Evolutionary conservation across 2,888 invertebrate genomes (phyloP).

Genomic region (Dicranocentrus wangi): DNA sequence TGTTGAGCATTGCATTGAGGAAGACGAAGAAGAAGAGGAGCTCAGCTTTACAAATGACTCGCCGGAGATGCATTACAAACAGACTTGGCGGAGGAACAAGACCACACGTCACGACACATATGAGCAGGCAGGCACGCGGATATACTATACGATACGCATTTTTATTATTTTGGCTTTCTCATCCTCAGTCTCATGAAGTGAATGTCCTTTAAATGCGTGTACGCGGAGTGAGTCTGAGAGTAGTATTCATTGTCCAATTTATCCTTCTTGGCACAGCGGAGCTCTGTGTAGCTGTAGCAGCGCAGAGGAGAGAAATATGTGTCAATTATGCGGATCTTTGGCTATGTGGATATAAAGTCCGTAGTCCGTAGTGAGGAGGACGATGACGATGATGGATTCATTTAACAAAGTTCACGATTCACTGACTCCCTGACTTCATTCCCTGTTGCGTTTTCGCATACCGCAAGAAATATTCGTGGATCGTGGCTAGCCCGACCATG

Average conservation of each 20-base stretch:
- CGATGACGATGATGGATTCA: slow-evolving; percentile 58
- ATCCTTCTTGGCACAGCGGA: slow-evolving; percentile 17
- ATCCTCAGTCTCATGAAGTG: slow-evolving; percentile 24
- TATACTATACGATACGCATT: slow-evolving; percentile 10
- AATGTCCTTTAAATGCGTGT: slow-evolving; percentile 52
- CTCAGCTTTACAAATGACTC: slow-evolving; percentile 57
- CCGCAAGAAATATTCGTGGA: too few species aligned
- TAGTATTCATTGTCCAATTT: slow-evolving; percentile 31
- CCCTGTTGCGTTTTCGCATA: too few species aligned
- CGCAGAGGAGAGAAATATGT: slow-evolving; percentile 35
- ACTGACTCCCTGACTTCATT: slow-evolving; percentile 38
- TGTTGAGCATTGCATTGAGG: too few species aligned
- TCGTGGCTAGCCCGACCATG: too few species aligned
- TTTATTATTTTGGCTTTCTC: slow-evolving; percentile 7
- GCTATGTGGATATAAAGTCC: not conserved
- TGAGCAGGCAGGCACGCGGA: slow-evolving; percentile 18
- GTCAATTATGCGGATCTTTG: slow-evolving; percentile 57
- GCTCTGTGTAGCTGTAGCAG: not conserved
- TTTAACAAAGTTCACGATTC: slow-evolving; percentile 52
- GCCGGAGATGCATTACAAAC: slow-evolving; percentile 57
- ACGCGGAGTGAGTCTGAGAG: not conserved
- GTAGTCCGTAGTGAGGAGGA: too few species aligned
- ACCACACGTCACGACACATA: slow-evolving; percentile 23
- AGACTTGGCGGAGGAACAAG: slow-evolving; percentile 34
- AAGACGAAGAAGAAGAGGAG: not conserved